Evolutionary conservation across 2,113 vertebrate species (phyloP), one percentile per base, ranked within the genome.

Genomic region (Rhabdomys dilectus): DNA sequence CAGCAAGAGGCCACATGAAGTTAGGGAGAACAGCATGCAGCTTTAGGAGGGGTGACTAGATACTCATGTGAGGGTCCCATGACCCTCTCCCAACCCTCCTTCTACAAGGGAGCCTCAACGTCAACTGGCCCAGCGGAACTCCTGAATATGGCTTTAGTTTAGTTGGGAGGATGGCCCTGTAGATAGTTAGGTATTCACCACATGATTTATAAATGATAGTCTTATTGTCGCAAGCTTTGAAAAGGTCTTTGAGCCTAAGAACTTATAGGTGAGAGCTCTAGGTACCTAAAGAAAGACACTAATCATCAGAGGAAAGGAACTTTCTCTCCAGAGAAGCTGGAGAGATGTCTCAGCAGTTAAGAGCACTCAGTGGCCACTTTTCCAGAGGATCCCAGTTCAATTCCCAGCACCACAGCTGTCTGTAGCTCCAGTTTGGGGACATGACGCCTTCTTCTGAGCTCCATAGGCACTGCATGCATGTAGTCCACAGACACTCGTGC

Each of bases 221-320:
- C 9, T 51, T n/a, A 60, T 70, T 88, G 77, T 60, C 51, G 81
- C 31, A 26, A 89, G 73, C 75, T 93, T 96, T 45, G 22, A 73
- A 93, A 45, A 53, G 60, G 42, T 87, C n/a, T 77, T 34, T 24
- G 78, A 89, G n/a, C 62, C 31, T 86, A 34, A 36, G 64, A 91
- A 78, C 0, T 8, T 89, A 17, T 66, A 94, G 81, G 31, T 26
- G 21, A 42, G 72, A 95, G 42, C 81, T 84, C 76, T 95, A 66
- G 60, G 78, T 78, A 24, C 56, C 53, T 64, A 66, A 89, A 93
- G 36, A 88, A 56, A n/a, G 78, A 81, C 58, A 60, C 36, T 64
- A 73, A 94, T 45, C 81, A 64, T 89, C 91, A 16, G 42, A 93
- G 94, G 58, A 68, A 76, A 70, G 22, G 26, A 94, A 94, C 31